Base-by-base conservation (phyloP, 2,797 vertebrate species). In the Urosaurus nigricauda region DNA sequence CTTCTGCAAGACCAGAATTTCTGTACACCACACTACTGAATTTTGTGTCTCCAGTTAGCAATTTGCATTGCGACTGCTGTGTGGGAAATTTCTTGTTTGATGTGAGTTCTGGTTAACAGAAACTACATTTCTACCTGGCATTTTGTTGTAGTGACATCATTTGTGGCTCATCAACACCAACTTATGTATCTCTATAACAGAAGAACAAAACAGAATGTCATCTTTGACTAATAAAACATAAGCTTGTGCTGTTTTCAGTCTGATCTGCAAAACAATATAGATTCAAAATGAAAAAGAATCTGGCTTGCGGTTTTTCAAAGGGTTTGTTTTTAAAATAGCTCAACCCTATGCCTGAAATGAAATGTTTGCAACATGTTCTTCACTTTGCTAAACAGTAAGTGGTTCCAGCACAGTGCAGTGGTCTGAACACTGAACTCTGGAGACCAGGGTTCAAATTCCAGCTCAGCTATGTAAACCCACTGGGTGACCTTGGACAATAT, bases 111-210 rank as follows among this genome's bases (percentile, higher is more conserved):
- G 32, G 0, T 17, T 85, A 26, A 63, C 19, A 79, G 78, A 90
- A 70, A 79, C 3, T 0, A 0, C 0, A 0, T 29, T 47, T 90
- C 40, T 47, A 0, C 5, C 13, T 77, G 35, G 0, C 0, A 51
- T 58, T 86, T 85, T 90, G 40, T 9, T 87, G 60, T 1, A 89
- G 0, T 5, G 37, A 92, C 82, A n/a, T 79, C n/a, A 71, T 70
- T 56, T 70, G 47, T 53, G 78, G 60, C 77, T 89, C 87, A 63
- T 5, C 7, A 53, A 80, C 47, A 37, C 70, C 70, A 2, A 63
- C 2, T 88, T 16, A 83, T 63, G 19, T 79, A 68, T 79, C 40
- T 53, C 9, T 35, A 79, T 43, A 60, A 19, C 3, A 29, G 60
- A 17, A 80, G 40, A 80, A 13, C 21, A 70, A 40, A 80, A 40